phyloP scores from a whole-genome alignment of 2,797 vertebrate genomes.

The Coracias cyanogaster region DNA sequence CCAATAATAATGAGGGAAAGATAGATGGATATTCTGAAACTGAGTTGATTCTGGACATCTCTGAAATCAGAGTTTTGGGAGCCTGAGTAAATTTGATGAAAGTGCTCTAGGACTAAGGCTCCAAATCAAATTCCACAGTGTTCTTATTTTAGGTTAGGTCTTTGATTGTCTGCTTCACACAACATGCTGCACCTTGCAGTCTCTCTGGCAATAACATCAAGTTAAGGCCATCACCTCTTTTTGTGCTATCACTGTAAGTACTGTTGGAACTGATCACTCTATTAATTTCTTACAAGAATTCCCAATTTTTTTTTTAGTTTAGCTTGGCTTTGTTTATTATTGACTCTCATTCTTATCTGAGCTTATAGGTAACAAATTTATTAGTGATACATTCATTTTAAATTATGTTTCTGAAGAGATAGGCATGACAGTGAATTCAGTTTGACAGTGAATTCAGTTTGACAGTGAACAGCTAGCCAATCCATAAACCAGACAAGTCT shows the following conservation, averaged over 20 bases:
- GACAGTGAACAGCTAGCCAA: background rate
- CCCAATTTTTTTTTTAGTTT: background rate
- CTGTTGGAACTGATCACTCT: background rate
- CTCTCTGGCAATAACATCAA: background rate
- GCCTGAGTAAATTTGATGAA: background rate
- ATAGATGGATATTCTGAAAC: fast-evolving
- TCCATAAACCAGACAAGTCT: background rate
- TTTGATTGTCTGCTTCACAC: background rate
- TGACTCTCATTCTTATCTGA: background rate
- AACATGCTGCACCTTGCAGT: background rate
- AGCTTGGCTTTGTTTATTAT: background rate
- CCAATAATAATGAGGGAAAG: background rate
- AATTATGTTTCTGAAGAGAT: background rate
- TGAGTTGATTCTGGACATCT: background rate
- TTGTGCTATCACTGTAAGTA: background rate
- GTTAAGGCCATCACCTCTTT: background rate
- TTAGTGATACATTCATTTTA: background rate
- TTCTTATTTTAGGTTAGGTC: background rate
- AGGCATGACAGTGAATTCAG: background rate
- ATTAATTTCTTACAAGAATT: background rate
- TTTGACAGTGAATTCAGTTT: background rate
- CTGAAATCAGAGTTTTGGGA: background rate
- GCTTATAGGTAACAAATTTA: background rate
- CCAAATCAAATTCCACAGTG: background rate
- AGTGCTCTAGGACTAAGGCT: background rate